Evolutionary conservation across 2,888 invertebrate genomes (phyloP).

Genomic region (Drosophila dives): DNA sequence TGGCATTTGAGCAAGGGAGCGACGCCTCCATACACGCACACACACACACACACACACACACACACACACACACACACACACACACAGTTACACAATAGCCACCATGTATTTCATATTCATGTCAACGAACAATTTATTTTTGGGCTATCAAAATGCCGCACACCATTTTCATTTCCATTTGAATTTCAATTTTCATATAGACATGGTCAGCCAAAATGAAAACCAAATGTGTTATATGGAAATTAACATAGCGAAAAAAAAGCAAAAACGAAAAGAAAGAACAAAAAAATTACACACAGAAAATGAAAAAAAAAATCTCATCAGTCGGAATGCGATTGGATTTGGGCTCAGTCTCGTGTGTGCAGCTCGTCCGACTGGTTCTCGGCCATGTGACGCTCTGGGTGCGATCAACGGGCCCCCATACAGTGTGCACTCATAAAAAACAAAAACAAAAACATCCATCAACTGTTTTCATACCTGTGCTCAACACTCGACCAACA

Average conservation of each 20-base stretch:
- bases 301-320: constrained; percentile 43
- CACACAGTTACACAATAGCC: constrained; percentile 7
- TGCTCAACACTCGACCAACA: constrained; percentile 1
- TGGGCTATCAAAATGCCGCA: constrained; percentile 59
- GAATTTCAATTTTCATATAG: constrained; percentile 36
- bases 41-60: constrained; percentile 8
- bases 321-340: constrained; percentile 63
- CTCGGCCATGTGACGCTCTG: constrained; percentile 48
- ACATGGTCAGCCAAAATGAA: constrained; percentile 49
- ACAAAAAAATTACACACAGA: constrained; percentile 15
- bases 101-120: constrained; percentile 45
- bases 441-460: not conserved
- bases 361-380: constrained; percentile 66
- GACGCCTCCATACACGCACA: constrained; percentile 35
- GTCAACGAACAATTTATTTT: constrained; percentile 62
- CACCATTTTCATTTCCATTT: constrained; percentile 37
- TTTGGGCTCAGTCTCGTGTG: constrained; percentile 67
- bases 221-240: constrained; percentile 57
- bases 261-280: constrained; percentile 15
- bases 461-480: constrained; percentile 32
- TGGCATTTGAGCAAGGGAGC: constrained; percentile 38
- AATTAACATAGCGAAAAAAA: constrained; percentile 23
- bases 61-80: not conserved
- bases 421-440: constrained; percentile 25
- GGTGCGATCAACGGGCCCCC: constrained; percentile 34